Evolutionary conservation across 2,888 invertebrate genomes (phyloP), one percentile per base, ranked within the genome.

Genomic region (Mythimna impura): DNA sequence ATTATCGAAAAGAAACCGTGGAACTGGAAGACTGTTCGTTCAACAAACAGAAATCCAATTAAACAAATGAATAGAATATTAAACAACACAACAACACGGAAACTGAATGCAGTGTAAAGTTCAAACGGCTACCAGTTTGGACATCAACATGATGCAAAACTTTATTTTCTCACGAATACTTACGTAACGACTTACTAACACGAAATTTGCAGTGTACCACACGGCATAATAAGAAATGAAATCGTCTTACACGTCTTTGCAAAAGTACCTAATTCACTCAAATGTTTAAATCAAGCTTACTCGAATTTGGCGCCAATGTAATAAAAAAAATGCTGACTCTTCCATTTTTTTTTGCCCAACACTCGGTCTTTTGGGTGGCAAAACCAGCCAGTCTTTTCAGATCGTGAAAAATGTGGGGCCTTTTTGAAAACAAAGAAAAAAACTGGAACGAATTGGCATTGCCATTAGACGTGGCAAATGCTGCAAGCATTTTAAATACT

Each of bases 131-230:
- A 36, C 25, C 12, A 10, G 25, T 36, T 70, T 20, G 20, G 47
- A 40, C 50, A 36, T 57, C n/a, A n/a, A n/a, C 22, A 34, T 43
- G 43, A 14, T 52, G n/a, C 36, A 25, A 17, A 30, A 69, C 47
- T 76, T 75, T 60, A 54, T 61, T 43, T 36, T 70, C 71, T 52
- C 70, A 74, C 78, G 71, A 52, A 25, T 3, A n/a, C 47, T 73
- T 77, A 77, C 58, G 58, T 25, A 36, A 54, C 0, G 1, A 34
- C 17, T 22, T 17, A 60, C 40, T 12, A 17, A 58, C 50, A 52
- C 70, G 3, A 50, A 22, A 8, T 40, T 57, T 22, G 22, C 30
- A 14, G 22, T 66, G 14, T 10, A 9, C 17, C 17, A 50, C 30
- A 40, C 14, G 25, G 50, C 22, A 22, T 34, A 50, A 22, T 25